Conservation (phyloP, 2,888 invertebrate species). For the Caenorhabditis auriculariae region DNA sequence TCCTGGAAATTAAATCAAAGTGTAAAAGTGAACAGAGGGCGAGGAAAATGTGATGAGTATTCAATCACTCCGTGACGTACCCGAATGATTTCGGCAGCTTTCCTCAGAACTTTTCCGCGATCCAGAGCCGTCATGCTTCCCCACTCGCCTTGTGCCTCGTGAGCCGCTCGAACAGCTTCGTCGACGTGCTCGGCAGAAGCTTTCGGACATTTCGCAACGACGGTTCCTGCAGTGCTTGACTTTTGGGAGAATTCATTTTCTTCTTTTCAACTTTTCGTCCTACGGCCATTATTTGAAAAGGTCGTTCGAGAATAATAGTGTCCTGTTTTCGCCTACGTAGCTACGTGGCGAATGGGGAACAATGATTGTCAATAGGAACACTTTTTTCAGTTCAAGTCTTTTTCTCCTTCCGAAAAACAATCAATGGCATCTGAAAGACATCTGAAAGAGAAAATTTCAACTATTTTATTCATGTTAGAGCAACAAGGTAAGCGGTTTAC, state of each 20-base stretch:
- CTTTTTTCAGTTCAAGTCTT: no score
- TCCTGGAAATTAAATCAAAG: slow-evolving; percentile 51
- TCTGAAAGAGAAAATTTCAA: neutral
- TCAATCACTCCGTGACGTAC: slow-evolving; percentile 14
- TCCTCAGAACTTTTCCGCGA: slow-evolving; percentile 47
- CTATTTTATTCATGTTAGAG: no score
- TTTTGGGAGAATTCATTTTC: no score
- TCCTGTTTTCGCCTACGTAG: no score
- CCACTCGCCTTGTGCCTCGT: slow-evolving; percentile 28
- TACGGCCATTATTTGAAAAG: no score
- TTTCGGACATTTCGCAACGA: slow-evolving; percentile 31
- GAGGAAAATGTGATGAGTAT: neutral
- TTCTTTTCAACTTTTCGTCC: no score
- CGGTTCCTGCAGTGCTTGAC: slow-evolving; percentile 23
- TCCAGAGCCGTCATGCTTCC: slow-evolving; percentile 38
- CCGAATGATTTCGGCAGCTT: slow-evolving; percentile 50
- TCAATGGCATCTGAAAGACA: neutral
- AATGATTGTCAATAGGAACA: no score
- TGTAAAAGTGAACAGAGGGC: neutral
- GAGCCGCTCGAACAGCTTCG: slow-evolving; percentile 20
- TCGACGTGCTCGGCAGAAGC: slow-evolving; percentile 27
- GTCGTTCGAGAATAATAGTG: no score
- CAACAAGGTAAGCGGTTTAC: no score
- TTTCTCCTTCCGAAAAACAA: no score
- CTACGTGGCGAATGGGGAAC: no score